Conservation (phyloP, 2,113 vertebrate species). For the Nansenia antarctica region DNA sequence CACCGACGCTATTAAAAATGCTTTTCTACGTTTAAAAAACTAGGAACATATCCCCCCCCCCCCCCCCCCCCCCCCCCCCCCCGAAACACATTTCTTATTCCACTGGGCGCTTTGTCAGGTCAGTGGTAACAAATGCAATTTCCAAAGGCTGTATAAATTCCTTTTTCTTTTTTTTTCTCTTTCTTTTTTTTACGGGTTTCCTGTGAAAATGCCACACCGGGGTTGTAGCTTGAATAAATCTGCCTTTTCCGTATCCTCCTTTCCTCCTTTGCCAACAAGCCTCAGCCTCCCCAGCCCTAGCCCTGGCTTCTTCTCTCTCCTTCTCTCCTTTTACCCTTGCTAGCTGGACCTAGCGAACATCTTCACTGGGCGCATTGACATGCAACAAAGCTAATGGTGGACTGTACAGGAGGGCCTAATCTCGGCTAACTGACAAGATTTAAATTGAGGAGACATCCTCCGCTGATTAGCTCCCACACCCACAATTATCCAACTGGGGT, state of each 20-base stretch:
- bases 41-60: conserved; percentile 54
- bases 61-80: conserved; percentile 51
- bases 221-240: conserved; percentile 69
- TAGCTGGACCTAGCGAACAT: conserved; percentile 86
- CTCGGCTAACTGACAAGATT: conserved; percentile 99
- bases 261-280: too few relatives aligned
- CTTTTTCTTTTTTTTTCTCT: conserved; percentile 23
- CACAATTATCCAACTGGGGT: conserved; percentile 99
- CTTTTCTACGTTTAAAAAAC: conserved; percentile 51
- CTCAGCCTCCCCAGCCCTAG: neutral
- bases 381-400: conserved; percentile 99
- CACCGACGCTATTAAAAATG: conserved; percentile 26
- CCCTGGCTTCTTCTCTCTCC: conserved; percentile 2
- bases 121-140: conserved; percentile 69
- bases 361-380: conserved; percentile 95
- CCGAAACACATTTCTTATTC: conserved; percentile 11
- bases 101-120: conserved; percentile 25
- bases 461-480: conserved; percentile 99
- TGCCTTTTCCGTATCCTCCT: conserved; percentile 60
- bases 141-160: conserved; percentile 64
- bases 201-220: conserved; percentile 52
- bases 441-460: conserved; percentile 99
- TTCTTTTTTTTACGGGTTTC: conserved; percentile 44
- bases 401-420: conserved; percentile 98
- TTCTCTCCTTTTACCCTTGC: conserved; percentile 80